Evolutionary conservation across 2,797 vertebrate genomes (phyloP).

Genomic region (Fratercula arctica): DNA sequence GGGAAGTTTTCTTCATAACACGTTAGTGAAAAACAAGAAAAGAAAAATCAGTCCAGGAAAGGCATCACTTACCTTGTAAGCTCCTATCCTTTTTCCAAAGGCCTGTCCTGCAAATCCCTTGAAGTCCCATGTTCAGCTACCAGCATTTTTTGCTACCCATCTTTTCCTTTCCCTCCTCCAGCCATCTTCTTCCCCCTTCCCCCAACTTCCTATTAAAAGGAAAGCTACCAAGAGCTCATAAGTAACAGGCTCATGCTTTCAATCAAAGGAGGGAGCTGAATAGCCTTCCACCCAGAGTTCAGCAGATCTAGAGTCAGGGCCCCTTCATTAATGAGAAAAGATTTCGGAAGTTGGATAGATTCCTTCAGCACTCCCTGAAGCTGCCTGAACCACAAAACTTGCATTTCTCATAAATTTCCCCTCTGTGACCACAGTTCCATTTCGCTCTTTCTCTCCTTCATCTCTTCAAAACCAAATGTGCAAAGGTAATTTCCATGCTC

Average conservation of each 20-base stretch:
- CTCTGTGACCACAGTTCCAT: background rate
- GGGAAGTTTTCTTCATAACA: background rate
- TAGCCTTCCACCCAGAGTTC: background rate
- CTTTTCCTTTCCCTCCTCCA: background rate
- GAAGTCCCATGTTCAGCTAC: background rate
- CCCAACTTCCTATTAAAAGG: slow-evolving; percentile 13
- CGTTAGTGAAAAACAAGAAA: background rate
- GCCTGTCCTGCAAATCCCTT: background rate
- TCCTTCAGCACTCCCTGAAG: background rate
- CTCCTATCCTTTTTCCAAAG: background rate
- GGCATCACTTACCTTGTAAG: background rate
- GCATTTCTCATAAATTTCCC: background rate
- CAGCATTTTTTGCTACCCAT: background rate
- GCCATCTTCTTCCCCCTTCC: background rate
- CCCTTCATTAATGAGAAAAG: slow-evolving; percentile 54
- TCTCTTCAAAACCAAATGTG: background rate
- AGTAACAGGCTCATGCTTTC: slow-evolving; percentile 8
- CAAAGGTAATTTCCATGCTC: background rate
- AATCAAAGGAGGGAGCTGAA: slow-evolving; percentile 43
- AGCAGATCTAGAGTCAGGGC: slow-evolving; percentile 39
- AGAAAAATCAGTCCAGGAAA: background rate
- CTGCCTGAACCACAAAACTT: slow-evolving; percentile 1
- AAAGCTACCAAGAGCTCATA: background rate
- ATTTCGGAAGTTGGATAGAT: too few species aligned
- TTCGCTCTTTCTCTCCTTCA: background rate